phyloP scores from a whole-genome alignment of 2,888 invertebrate genomes.

The Congeria kusceri region DNA sequence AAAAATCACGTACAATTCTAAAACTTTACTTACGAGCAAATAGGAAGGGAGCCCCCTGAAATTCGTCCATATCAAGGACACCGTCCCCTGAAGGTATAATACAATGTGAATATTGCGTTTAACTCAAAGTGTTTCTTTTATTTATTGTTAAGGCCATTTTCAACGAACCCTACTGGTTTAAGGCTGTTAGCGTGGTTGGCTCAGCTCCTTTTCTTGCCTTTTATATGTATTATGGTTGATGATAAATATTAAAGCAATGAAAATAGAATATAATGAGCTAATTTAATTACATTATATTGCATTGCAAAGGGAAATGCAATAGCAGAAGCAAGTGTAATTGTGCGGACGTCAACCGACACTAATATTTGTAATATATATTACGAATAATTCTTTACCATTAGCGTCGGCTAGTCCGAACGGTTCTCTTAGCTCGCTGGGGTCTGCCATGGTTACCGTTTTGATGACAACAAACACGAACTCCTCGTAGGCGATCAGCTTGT shows the following conservation, averaged over 20 bases:
- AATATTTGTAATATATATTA: too few species aligned
- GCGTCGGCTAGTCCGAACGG: conserved; percentile 49
- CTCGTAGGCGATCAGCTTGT: conserved; percentile 40
- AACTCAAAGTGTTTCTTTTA: too few species aligned
- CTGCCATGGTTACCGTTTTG: conserved; percentile 20
- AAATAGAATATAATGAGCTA: too few species aligned
- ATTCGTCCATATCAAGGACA: conserved; percentile 41
- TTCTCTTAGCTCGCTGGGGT: conserved; percentile 44
- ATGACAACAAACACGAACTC: conserved; percentile 48
- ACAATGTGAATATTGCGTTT: background rate
- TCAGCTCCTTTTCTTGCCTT: too few species aligned
- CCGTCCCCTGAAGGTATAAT: conserved; percentile 33
- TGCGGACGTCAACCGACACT: background rate
- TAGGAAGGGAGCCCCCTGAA: conserved; percentile 43
- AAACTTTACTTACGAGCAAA: conserved; percentile 48
- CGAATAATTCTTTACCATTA: conserved; percentile 29
- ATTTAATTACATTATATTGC: too few species aligned
- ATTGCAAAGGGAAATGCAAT: background rate
- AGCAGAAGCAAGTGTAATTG: too few species aligned
- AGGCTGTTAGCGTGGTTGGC: too few species aligned
- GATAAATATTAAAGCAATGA: too few species aligned
- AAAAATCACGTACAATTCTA: background rate
- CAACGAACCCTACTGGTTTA: too few species aligned
- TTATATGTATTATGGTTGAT: too few species aligned
- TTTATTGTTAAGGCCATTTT: too few species aligned